A percentile compares a stretch with the other conserved stretches of the same genome.
phyloP scores from a whole-genome alignment of 2,888 invertebrate genomes.

The Gnatocerus cornutus region DNA sequence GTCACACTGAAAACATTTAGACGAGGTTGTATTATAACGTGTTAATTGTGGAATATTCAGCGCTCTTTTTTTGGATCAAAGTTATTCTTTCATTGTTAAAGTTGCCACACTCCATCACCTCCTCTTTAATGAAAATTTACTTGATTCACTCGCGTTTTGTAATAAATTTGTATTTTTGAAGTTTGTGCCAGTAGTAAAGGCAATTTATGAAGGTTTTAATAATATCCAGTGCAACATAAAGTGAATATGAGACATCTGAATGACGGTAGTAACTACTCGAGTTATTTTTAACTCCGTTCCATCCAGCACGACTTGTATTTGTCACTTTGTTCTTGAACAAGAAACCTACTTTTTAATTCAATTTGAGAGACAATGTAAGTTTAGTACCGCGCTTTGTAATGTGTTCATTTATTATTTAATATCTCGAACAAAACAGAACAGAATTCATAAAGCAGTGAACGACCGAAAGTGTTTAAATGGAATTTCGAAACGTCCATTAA shows the following conservation, averaged over 20 bases:
- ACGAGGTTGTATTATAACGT: too few species aligned
- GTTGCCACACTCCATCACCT: not conserved
- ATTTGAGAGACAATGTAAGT: not conserved
- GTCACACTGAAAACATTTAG: not conserved
- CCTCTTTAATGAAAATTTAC: not conserved
- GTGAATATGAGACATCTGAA: conserved; percentile 1
- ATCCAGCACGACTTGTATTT: not conserved
- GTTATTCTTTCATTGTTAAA: not conserved
- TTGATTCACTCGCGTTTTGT: not conserved
- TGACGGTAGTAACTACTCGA: conserved; percentile 4
- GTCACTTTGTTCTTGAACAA: not conserved
- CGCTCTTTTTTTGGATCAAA: too few species aligned
- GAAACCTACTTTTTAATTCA: not conserved
- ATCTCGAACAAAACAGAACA: not conserved
- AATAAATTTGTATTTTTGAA: not conserved
- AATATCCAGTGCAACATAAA: not conserved
- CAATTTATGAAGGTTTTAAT: not conserved
- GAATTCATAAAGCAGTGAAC: conserved; percentile 8
- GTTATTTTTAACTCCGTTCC: conserved; percentile 6
- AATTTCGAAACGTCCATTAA: conserved; percentile 10
- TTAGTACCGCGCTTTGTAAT: not conserved
- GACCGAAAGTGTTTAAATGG: conserved; percentile 10
- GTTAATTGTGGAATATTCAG: too few species aligned
- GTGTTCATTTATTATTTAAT: not conserved
- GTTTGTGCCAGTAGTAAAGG: conserved; percentile 2